Conservation (phyloP, 2,113 vertebrate species). For the Hoplias malabaricus region DNA sequence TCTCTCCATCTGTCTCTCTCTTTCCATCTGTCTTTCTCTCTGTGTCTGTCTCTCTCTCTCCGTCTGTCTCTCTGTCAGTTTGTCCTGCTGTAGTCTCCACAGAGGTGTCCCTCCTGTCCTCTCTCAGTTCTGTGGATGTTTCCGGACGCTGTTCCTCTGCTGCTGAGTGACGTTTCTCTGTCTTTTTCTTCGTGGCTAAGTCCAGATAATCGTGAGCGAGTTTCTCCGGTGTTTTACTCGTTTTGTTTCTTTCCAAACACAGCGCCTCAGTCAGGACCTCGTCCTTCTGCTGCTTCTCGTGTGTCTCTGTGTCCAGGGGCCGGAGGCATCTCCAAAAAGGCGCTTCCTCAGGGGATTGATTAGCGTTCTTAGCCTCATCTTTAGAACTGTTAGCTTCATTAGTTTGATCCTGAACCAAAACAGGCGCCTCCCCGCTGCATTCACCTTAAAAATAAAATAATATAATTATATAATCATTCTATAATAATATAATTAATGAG, state of each 20-base stretch:
- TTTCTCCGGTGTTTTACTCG: background rate
- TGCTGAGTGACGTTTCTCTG: background rate
- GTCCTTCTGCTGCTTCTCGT: background rate
- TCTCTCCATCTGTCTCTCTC: background rate
- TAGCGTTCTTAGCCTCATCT: background rate
- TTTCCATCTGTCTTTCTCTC: background rate
- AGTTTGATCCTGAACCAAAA: background rate
- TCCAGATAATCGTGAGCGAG: constrained; percentile 37
- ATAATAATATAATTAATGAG: background rate
- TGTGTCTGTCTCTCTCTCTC: background rate
- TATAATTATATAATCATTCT: background rate
- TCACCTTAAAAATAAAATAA: background rate
- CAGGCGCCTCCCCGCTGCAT: background rate
- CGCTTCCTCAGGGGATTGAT: background rate
- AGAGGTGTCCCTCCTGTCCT: background rate
- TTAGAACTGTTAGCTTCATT: too few relatives aligned
- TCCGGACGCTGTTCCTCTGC: background rate
- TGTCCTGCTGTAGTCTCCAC: background rate
- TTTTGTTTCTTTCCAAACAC: constrained; percentile 37
- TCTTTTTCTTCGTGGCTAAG: constrained; percentile 14
- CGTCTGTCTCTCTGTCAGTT: background rate
- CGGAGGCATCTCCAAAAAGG: constrained; percentile 14
- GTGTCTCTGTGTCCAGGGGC: background rate
- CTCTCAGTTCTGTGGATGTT: background rate
- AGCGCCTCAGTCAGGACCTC: constrained; percentile 31